Percentiles rank a stretch among this genome's conserved stretches.
Conservation (phyloP, 2,888 invertebrate genomes). For the Acanthopleura granulata region DNA sequence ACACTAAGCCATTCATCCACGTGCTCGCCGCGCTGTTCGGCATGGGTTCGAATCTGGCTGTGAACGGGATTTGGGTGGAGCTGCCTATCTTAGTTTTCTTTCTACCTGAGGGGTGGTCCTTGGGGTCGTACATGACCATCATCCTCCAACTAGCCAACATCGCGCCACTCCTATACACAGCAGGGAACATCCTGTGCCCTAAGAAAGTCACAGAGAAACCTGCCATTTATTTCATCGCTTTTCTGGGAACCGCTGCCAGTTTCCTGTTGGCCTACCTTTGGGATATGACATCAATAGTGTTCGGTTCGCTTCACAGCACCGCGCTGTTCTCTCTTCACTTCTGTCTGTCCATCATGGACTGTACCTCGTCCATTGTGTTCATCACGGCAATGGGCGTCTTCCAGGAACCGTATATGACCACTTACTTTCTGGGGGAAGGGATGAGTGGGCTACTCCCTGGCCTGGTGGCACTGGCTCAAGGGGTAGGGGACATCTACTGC, state of each 20-base stretch:
- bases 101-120: conserved; percentile 88
- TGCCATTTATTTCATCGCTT: conserved; percentile 69
- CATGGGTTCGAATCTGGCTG: conserved; percentile 82
- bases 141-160: conserved; percentile 86
- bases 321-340: conserved; percentile 77
- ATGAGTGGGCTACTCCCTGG: conserved; percentile 82
- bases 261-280: conserved; percentile 69
- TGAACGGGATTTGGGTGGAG: conserved; percentile 90
- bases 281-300: conserved; percentile 73
- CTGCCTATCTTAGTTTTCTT: conserved; percentile 85
- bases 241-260: conserved; percentile 65
- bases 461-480: conserved; percentile 82
- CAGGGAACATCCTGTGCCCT: conserved; percentile 3
- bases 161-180: conserved; percentile 79
- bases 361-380: conserved; percentile 88
- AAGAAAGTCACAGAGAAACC: conserved; percentile 56
- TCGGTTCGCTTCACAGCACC: conserved; percentile 60
- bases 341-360: conserved; percentile 81
- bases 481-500: conserved; percentile 74
- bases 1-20: conserved; percentile 68
- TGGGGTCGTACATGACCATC: conserved; percentile 86
- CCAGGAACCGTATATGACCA: conserved; percentile 80
- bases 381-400: conserved; percentile 85
- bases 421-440: conserved; percentile 76
- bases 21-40: conserved; percentile 78